Percentiles rank a stretch among this genome's conserved stretches.
Evolutionary conservation across 1,140 invertebrate species (phyloP).

Genomic region (Meteorus sp.): DNA sequence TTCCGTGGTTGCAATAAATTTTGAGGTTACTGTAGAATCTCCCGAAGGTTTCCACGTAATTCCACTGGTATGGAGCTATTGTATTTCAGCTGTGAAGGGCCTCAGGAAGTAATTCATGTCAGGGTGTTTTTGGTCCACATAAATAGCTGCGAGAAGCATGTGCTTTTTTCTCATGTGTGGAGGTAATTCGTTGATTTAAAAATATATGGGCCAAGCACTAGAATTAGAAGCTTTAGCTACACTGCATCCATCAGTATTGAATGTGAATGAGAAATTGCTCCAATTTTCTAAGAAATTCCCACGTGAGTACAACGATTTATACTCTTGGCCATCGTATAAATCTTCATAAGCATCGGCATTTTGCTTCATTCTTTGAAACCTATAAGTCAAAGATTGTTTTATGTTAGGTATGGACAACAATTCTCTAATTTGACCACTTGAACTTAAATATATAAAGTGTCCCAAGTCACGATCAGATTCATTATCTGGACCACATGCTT

Average conservation of each 20-base stretch:
- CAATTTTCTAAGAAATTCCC: neutral
- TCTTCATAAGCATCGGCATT: neutral
- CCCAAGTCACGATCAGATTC: no score
- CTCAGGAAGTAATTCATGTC: constrained; percentile 9
- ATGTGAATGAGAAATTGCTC: neutral
- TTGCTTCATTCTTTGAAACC: neutral
- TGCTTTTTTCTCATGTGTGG: neutral
- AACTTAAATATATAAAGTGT: neutral
- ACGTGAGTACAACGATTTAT: neutral
- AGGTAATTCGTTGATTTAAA: neutral
- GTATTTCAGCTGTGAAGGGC: neutral
- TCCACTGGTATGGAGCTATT: neutral
- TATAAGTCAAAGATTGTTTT: neutral
- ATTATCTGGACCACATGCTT: neutral
- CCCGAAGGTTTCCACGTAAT: neutral
- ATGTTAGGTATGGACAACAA: neutral
- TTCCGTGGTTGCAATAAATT: neutral
- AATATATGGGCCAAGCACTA: neutral
- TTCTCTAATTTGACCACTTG: neutral
- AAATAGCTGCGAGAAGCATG: constrained; percentile 11
- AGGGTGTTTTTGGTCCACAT: constrained; percentile 8
- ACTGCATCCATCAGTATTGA: neutral
- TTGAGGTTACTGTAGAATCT: neutral
- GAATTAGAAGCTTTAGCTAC: neutral
- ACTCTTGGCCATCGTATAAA: neutral